These are phyloP conservation scores for Lepidochitona cinerea DNA, from an alignment of 2,888 invertebrate species.

Conservation along the genomic window DNA sequence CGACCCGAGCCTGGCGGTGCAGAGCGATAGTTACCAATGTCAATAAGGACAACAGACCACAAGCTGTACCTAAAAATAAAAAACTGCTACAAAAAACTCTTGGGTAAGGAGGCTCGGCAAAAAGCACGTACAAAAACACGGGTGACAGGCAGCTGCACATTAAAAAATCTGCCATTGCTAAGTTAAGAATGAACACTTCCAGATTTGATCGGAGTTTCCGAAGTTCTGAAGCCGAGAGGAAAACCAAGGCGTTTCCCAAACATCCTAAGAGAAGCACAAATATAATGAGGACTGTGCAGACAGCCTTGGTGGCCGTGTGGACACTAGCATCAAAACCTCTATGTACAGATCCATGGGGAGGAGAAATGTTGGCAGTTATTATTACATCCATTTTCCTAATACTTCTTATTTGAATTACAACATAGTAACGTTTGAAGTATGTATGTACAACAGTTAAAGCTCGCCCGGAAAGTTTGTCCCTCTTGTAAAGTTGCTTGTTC, in stretches of 20 bases:
- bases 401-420: no score
- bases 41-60: slow-evolving; percentile 49
- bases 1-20: slow-evolving; percentile 47
- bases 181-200: slow-evolving; percentile 50
- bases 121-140: slow-evolving; percentile 50
- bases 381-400: background rate
- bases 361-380: background rate
- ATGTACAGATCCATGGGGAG: background rate
- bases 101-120: slow-evolving; percentile 48
- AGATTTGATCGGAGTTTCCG: slow-evolving; percentile 47
- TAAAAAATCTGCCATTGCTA: slow-evolving; percentile 54
- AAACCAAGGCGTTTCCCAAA: slow-evolving; percentile 55
- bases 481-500: no score
- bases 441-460: no score
- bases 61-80: slow-evolving; percentile 47
- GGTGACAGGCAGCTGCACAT: slow-evolving; percentile 54
- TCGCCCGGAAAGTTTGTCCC: no score
- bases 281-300: slow-evolving; percentile 55
- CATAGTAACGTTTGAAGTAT: no score
- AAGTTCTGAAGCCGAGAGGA: slow-evolving; percentile 45
- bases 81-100: slow-evolving; percentile 52
- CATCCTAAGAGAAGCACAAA: slow-evolving; percentile 55
- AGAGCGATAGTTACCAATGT: slow-evolving; percentile 52
- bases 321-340: slow-evolving; percentile 42
- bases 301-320: slow-evolving; percentile 57